These are phyloP conservation scores for Atractosteus spatula DNA, from an alignment of 2,113 vertebrate species.

Conservation along the genomic window DNA sequence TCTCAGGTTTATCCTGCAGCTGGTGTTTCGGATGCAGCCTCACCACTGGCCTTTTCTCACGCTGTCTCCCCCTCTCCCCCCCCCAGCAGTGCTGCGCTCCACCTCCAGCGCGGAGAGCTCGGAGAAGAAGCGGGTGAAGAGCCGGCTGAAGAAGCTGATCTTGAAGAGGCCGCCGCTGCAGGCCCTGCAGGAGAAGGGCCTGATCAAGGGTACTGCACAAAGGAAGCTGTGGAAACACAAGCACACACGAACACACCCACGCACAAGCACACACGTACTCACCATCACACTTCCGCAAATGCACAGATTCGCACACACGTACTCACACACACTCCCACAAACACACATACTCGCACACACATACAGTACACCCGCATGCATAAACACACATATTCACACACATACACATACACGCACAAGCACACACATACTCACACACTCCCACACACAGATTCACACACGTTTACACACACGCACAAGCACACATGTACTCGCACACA, in stretches of 20 bases:
- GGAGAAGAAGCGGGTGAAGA: conserved; percentile 78
- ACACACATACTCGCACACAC: neutral
- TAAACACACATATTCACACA: neutral
- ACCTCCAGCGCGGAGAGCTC: conserved; percentile 61
- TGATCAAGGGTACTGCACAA: conserved; percentile 77
- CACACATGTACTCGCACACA: no score
- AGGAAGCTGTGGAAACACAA: neutral
- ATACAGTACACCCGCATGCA: neutral
- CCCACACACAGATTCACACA: no score
- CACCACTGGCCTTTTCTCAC: conserved; percentile 25
- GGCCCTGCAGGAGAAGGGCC: conserved; percentile 84
- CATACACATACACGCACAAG: neutral
- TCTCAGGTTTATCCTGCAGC: no score
- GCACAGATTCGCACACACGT: neutral
- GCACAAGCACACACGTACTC: neutral
- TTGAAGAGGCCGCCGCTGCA: conserved; percentile 80
- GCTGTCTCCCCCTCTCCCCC: conserved; percentile 20
- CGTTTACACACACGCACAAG: no score
- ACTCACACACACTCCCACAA: neutral
- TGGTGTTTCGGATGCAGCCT: neutral
- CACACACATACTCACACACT: no score
- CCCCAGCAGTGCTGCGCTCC: conserved; percentile 55
- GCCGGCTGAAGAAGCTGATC: conserved; percentile 81
- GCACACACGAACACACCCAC: neutral
- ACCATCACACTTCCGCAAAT: neutral